Evolutionary conservation across 2,888 invertebrate species (phyloP), one percentile per base, ranked within the genome.

Genomic region (Coleophora flavipennella): DNA sequence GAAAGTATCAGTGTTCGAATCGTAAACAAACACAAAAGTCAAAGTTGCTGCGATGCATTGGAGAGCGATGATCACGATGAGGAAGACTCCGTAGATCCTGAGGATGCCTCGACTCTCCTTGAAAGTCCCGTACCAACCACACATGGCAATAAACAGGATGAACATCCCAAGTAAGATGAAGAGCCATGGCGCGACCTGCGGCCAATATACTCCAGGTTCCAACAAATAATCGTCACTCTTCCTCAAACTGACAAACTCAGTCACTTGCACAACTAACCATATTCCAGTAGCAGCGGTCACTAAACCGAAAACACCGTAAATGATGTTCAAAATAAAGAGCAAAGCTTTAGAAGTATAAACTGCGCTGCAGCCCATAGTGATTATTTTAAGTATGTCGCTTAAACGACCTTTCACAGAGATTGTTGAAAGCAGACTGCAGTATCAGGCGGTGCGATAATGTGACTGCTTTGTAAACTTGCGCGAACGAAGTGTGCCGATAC

Each of bases 141-240:
- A 83, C 56, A 80, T 75, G 0, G 83, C 63, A 27, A 84, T 69
- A 44, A 76, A 61, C 68, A 83, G 71, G 27, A 83, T 67, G 46
- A 70, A 71, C 33, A 83, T 42, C 25, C 81, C 83, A 6, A 79
- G 60, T 0, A 84, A 37, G 35, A 83, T 83, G 55, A 83, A 83
- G 49, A 84, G 67, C 84, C 84, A 84, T 71, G 84, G 84, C 38
- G 79, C 81, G 2, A 77, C 78, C 44, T 84, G 84, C 1, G 83
- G 84, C 84, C 84, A 84, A 57, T 84, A 84, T 34, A 84, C 59
- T 36, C 83, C 57, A 51, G 83, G 83, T 66, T 84, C 84, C 60
- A 83, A 41, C 29, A 84, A 43, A 36, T 83, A 84, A 42, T 83
- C 83, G 65, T 84, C 83, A 44, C 64, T 77, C 49, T 84, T 84